These are phyloP conservation scores for Drosophila sp. DNA, from an alignment of 1,140 invertebrate species.

Conservation along the genomic window DNA sequence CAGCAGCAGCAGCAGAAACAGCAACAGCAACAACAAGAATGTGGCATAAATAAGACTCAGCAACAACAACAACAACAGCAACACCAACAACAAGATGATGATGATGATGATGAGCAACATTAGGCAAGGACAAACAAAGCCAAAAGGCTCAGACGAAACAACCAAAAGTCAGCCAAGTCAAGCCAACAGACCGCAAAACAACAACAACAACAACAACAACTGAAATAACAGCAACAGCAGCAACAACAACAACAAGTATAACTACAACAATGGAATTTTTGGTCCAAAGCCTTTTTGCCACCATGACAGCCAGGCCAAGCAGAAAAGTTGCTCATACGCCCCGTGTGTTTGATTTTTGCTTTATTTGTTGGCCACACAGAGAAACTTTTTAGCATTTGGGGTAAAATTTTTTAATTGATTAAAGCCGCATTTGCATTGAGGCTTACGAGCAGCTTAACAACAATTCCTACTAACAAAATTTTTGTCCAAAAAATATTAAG, in stretches of 20 bases:
- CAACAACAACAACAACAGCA: conserved; percentile 41
- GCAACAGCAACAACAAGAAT: conserved; percentile 45
- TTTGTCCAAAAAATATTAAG: conserved; percentile 4
- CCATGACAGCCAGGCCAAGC: conserved; percentile 47
- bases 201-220: conserved; percentile 24
- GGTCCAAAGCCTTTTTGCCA: conserved; percentile 48
- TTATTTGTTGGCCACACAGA: conserved; percentile 53
- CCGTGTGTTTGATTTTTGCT: conserved; percentile 58
- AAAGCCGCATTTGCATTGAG: conserved; percentile 78
- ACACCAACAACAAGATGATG: conserved; percentile 60
- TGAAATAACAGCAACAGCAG: conserved; percentile 24
- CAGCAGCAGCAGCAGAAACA: conserved; percentile 49
- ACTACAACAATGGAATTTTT: conserved; percentile 57
- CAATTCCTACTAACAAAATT: neutral
- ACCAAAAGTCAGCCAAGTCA: conserved; percentile 74
- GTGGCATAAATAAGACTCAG: conserved; percentile 80
- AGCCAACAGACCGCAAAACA: conserved; percentile 72
- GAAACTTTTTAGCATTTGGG: conserved; percentile 59
- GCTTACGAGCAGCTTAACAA: conserved; percentile 78
- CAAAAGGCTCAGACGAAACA: conserved; percentile 68
- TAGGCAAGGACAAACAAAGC: conserved; percentile 79
- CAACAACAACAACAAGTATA: conserved; percentile 18
- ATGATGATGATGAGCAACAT: conserved; percentile 73
- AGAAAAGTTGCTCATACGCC: conserved; percentile 71
- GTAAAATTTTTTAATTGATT: conserved; percentile 77